phyloP scores from a whole-genome alignment of 2,113 vertebrate genomes.

The Spermophilus dauricus region DNA sequence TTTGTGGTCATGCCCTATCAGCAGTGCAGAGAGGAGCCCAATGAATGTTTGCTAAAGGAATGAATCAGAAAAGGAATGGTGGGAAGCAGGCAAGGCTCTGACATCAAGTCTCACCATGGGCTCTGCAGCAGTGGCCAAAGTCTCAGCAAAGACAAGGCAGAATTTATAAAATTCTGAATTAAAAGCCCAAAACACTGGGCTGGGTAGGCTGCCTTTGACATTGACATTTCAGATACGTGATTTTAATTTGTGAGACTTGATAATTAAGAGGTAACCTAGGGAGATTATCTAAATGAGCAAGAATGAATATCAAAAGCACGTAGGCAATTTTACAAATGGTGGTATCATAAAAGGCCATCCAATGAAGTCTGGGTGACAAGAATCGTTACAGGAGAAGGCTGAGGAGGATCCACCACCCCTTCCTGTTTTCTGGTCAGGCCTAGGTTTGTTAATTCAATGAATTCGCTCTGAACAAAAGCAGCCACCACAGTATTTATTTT shows the following conservation, averaged over 20 bases:
- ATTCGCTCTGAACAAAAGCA: constrained; percentile 19
- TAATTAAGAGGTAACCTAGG: not conserved
- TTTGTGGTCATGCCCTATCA: not conserved
- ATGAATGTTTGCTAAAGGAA: not conserved
- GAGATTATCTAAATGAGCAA: not conserved
- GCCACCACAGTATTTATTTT: not conserved
- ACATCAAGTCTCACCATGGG: not conserved
- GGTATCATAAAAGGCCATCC: not conserved
- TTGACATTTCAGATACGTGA: constrained; percentile 35
- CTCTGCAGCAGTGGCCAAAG: not conserved
- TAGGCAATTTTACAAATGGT: not conserved
- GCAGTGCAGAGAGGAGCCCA: not conserved
- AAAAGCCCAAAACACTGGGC: not conserved
- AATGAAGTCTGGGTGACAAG: not conserved
- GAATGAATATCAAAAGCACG: not conserved
- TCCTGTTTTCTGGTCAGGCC: not conserved
- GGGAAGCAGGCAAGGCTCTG: not conserved
- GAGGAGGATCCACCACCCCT: not conserved
- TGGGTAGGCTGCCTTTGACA: not conserved
- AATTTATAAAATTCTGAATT: not conserved
- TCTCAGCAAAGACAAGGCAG: not conserved
- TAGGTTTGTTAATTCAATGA: not conserved
- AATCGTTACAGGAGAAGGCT: not conserved
- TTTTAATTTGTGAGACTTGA: not conserved
- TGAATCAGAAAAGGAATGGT: not conserved